Base-by-base conservation (phyloP, 2,888 invertebrate species). In the Lacanobia wlatinum region DNA sequence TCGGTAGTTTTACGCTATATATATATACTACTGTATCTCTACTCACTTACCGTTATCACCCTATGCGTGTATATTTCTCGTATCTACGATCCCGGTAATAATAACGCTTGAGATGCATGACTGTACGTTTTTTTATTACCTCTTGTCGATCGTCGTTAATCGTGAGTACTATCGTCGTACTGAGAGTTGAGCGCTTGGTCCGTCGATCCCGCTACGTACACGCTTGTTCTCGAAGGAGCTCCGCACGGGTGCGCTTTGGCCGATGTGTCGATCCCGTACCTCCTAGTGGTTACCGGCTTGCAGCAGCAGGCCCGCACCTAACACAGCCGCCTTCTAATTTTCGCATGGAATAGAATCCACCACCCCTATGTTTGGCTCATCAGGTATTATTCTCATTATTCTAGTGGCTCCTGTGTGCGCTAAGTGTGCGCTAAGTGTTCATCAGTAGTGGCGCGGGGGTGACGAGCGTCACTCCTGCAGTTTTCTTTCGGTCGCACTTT, bases 31-130 rank as follows among this genome's bases (percentile, higher is more conserved):
- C 94, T 94, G 92, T 95, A 92, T 95, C 94, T 93, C 91, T 92
- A 94, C 91, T 95, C 95, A 94, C 94, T 94, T 93, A 93, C 92
- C 94, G 94, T 95, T 94, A 93, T 94, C 92, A 93, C 94, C 94
- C 93, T 94, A 94, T 95, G 95, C 95, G 96, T 96, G 96, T 96
- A 95, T 95, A 95, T 96, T 95, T 96, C 95, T 96, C 96, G 94
- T 95, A 94, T 93, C 95, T 95, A 94, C 94, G 96, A 97, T 97
- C 97, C 97, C 97, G 97, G 97, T 98, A 98, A 98, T 98, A 98
- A 98, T 98, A 98, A 98, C 97, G 98, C 98, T 98, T 98, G 97
- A 97, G 92, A 97, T 98, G 98, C 98, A 98, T 98, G 98, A 97
- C 97, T 97, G 97, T 97, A 97, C 97, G 97, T 98, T 98, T 98